phyloP scores from a whole-genome alignment of 2,888 invertebrate species.

The Bembecia ichneumoniformis region DNA sequence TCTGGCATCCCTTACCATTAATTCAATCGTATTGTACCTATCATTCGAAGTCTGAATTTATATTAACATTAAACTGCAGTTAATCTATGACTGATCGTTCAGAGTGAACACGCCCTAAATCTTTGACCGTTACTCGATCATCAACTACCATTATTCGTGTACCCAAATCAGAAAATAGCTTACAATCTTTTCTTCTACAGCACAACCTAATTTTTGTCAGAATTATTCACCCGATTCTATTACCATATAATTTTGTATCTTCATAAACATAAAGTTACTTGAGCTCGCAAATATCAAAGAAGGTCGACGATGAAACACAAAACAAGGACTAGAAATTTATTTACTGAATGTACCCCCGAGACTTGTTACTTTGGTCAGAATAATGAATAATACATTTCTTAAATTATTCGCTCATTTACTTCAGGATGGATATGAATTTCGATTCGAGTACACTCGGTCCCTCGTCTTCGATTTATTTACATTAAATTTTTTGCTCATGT shows the following conservation, averaged over 20 bases:
- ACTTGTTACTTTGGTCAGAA: slow-evolving; percentile 25
- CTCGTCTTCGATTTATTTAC: slow-evolving; percentile 25
- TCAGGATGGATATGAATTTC: slow-evolving; percentile 23
- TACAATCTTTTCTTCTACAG: too few relatives aligned
- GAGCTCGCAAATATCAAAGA: slow-evolving; percentile 5
- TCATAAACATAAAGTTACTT: too few relatives aligned
- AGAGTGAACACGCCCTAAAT: slow-evolving; percentile 12
- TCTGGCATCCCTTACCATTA: too few relatives aligned
- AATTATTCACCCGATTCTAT: too few relatives aligned
- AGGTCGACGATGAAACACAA: slow-evolving; percentile 4
- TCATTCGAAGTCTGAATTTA: too few relatives aligned
- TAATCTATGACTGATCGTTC: too few relatives aligned
- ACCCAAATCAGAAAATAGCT: too few relatives aligned
- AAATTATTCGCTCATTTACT: slow-evolving; percentile 35
- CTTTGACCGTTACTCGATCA: slow-evolving; percentile 46
- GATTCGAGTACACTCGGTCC: slow-evolving; percentile 21
- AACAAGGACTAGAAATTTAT: background rate
- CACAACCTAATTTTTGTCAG: too few relatives aligned
- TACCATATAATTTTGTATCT: too few relatives aligned
- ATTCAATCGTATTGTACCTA: too few relatives aligned
- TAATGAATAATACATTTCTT: slow-evolving; percentile 34
- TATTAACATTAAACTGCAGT: too few relatives aligned
- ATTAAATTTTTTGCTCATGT: slow-evolving; percentile 11
- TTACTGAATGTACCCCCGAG: background rate
- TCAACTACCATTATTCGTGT: slow-evolving; percentile 5